Conservation (phyloP, 2,797 vertebrate genomes). For the Eurystomus glaucurus region DNA sequence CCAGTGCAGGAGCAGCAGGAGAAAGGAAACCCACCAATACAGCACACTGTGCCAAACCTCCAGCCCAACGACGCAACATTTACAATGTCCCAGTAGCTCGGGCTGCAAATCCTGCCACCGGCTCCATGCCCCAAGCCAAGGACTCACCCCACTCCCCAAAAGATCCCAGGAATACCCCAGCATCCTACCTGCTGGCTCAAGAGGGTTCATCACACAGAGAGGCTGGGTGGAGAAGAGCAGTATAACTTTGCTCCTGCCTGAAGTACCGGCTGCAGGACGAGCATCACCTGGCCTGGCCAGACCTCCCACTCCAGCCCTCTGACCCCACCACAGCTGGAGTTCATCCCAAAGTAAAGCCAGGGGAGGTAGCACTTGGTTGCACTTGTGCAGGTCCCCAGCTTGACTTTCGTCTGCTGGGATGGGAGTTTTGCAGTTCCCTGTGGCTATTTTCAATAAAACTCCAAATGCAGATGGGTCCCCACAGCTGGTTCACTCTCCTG, state of each 20-base stretch:
- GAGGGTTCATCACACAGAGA: accelerated
- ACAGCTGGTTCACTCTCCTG: neutral
- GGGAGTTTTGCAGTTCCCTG: neutral
- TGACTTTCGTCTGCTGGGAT: neutral
- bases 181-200: neutral
- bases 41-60: neutral
- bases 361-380: neutral
- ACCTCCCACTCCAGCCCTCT: neutral
- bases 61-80: accelerated
- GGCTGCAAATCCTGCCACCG: neutral
- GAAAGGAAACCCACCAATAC: neutral
- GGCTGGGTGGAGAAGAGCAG: accelerated
- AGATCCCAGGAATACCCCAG: neutral
- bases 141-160: accelerated
- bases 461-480: neutral
- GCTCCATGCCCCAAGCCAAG: neutral
- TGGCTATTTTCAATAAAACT: neutral
- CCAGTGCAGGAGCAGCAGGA: neutral
- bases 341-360: neutral
- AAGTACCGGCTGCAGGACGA: accelerated
- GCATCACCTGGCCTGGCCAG: neutral
- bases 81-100: neutral
- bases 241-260: too few species aligned
- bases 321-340: neutral
- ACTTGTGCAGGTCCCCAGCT: neutral